phyloP scores from a whole-genome alignment of 1,140 invertebrate species.

The Drosophila sulfurigaster region DNA sequence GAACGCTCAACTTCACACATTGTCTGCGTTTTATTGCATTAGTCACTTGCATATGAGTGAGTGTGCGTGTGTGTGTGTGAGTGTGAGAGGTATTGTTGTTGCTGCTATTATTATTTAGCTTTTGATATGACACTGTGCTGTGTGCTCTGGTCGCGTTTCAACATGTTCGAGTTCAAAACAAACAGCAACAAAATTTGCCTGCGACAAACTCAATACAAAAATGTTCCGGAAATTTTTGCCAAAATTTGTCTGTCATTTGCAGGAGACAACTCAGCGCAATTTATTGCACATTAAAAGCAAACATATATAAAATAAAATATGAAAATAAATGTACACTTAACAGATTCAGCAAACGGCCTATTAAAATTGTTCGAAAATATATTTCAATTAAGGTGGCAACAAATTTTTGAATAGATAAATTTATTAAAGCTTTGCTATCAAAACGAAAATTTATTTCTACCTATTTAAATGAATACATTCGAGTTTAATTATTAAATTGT shows the following conservation, averaged over 20 bases:
- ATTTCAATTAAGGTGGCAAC: not conserved
- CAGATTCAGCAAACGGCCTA: not conserved
- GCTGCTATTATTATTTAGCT: conserved; percentile 14
- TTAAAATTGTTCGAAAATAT: not conserved
- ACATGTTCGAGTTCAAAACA: conserved; percentile 17
- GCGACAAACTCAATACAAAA: not conserved
- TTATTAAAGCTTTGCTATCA: too few species aligned
- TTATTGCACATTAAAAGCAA: not conserved
- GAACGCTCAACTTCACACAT: conserved; percentile 79
- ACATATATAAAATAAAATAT: not conserved
- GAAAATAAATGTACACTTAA: too few species aligned
- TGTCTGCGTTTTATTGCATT: conserved; percentile 79
- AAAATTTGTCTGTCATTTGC: conserved; percentile 26
- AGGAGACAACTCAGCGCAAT: not conserved
- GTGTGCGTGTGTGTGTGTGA: conserved; percentile 16
- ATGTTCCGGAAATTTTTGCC: not conserved
- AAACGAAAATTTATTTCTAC: too few species aligned
- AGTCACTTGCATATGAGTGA: conserved; percentile 31
- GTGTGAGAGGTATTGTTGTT: conserved; percentile 10
- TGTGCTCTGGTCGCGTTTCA: conserved; percentile 1
- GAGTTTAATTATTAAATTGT: too few species aligned
- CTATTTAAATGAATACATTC: too few species aligned
- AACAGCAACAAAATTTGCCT: conserved; percentile 21
- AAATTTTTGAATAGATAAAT: too few species aligned
- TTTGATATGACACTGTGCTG: conserved; percentile 20